A percentile compares a stretch with the other conserved stretches of the same genome.
These are phyloP conservation scores for Acheta domesticus DNA, from an alignment of 2,888 invertebrate species.

Conservation along the genomic window DNA sequence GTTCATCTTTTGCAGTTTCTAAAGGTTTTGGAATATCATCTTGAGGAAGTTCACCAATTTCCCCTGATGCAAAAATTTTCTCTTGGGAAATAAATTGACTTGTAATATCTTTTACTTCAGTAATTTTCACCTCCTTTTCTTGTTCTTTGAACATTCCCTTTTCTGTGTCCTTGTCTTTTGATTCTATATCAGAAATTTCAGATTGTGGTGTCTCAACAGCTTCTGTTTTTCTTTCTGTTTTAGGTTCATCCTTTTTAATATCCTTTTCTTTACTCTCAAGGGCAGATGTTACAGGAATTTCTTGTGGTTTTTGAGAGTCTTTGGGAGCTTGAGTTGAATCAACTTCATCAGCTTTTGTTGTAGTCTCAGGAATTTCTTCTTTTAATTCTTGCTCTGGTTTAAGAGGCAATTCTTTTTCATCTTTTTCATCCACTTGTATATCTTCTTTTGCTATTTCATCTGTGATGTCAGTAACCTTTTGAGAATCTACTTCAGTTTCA, in stretches of 20 bases:
- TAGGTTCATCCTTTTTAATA: background rate
- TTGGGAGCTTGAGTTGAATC: background rate
- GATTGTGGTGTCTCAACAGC: slow-evolving; percentile 22
- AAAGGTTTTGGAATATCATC: background rate
- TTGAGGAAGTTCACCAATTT: background rate
- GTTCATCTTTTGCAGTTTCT: background rate
- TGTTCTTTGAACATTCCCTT: slow-evolving; percentile 18
- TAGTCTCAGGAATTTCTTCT: slow-evolving; percentile 23
- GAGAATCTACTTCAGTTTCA: slow-evolving; percentile 24
- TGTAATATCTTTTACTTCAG: slow-evolving; percentile 7
- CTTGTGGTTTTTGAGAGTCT: slow-evolving; percentile 23
- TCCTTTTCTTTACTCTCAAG: slow-evolving; percentile 21
- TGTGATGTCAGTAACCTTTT: background rate
- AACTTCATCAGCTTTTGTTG: background rate
- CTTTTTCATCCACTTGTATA: background rate
- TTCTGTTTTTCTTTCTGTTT: slow-evolving; percentile 9
- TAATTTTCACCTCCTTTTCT: background rate
- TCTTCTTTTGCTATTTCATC: background rate
- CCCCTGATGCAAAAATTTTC: background rate
- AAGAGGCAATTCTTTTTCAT: slow-evolving; percentile 20
- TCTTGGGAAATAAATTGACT: background rate
- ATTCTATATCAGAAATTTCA: slow-evolving; percentile 26
- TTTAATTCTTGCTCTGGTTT: slow-evolving; percentile 18
- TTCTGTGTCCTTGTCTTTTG: slow-evolving; percentile 7
- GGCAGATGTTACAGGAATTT: background rate